These are phyloP conservation scores for Electrophaes corylata DNA, from an alignment of 2,888 invertebrate species.

Conservation along the genomic window DNA sequence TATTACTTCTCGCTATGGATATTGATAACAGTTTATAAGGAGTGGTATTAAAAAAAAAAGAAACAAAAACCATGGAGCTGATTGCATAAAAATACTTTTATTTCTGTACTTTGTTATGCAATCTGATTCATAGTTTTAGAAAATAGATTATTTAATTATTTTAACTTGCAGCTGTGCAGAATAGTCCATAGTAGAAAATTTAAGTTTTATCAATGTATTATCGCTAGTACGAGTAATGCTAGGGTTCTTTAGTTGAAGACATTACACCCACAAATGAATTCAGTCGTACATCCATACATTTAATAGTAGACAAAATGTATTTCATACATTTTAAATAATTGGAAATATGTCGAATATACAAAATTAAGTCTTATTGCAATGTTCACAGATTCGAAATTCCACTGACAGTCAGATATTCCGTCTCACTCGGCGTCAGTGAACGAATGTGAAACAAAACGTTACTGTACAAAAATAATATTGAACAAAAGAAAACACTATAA, in stretches of 20 bases:
- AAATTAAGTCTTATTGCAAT: constrained; percentile 54
- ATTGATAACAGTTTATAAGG: no score
- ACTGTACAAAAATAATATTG: constrained; percentile 66
- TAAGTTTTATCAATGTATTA: constrained; percentile 46
- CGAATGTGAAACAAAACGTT: constrained; percentile 68
- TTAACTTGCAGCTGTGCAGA: constrained; percentile 1
- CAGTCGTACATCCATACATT: constrained; percentile 53
- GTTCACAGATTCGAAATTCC: constrained; percentile 38
- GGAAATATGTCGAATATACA: constrained; percentile 58
- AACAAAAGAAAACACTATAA: constrained; percentile 65
- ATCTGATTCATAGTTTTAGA: neutral
- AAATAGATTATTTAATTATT: neutral
- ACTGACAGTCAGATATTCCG: constrained; percentile 27
- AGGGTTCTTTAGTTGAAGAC: constrained; percentile 39
- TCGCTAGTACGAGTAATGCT: constrained; percentile 48
- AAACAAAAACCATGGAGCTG: no score
- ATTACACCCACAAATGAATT: constrained; percentile 48
- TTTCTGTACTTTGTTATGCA: no score
- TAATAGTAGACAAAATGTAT: constrained; percentile 49
- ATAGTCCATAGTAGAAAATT: constrained; percentile 32
- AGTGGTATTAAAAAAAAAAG: no score
- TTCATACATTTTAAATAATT: constrained; percentile 54
- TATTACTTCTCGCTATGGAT: neutral
- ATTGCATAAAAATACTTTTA: no score
- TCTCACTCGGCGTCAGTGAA: constrained; percentile 42